Base-by-base conservation (phyloP, 2,797 vertebrate species). In the Alcedo atthis region DNA sequence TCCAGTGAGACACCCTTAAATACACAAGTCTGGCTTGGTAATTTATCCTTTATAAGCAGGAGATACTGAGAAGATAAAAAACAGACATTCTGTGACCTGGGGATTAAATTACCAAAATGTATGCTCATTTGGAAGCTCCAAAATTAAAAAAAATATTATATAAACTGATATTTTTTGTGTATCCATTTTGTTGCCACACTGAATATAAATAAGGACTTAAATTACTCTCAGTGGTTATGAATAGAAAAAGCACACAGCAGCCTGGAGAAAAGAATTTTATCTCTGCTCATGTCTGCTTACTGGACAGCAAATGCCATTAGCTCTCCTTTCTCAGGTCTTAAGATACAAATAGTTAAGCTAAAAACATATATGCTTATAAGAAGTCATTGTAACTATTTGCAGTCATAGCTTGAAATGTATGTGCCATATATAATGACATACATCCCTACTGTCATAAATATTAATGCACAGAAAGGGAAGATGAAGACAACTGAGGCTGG, bases 101-200 rank as follows among this genome's bases (percentile, higher is more conserved):
- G 21, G 9, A 90, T 87, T 89, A 71, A 90, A 74, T 85, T 40
- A 82, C 19, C 20, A 30, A 91, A 74, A 32, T 20, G 40, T 58
- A 91, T 12, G 68, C 43, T 89, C 32, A 59, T 89, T 85, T 92
- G 46, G 66, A 81, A 86, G 49, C 48, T 87, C 37, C 58, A 64
- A 74, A 84, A 87, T 69, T 85, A 67, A 62, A 87, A 94, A 42
- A 22, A 68, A 81, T 33, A 76, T 85, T 46, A 75, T 79, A 81
- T 88, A 81, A 80, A 81, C 55, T 5, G 10, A 33, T 32, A 35
- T 63, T 87, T 74, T 68, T 33, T 80, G 25, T 43, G 25, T 82
- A 91, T 81, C 64, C 66, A 12, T 91, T 96, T 90, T 94, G 85
- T 58, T 85, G 79, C 71, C 32, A 71, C 42, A 69, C 26, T 67